A percentile compares a stretch with the other conserved stretches of the same genome.
phyloP scores from a whole-genome alignment of 2,888 invertebrate genomes.

The Aradus depressus region DNA sequence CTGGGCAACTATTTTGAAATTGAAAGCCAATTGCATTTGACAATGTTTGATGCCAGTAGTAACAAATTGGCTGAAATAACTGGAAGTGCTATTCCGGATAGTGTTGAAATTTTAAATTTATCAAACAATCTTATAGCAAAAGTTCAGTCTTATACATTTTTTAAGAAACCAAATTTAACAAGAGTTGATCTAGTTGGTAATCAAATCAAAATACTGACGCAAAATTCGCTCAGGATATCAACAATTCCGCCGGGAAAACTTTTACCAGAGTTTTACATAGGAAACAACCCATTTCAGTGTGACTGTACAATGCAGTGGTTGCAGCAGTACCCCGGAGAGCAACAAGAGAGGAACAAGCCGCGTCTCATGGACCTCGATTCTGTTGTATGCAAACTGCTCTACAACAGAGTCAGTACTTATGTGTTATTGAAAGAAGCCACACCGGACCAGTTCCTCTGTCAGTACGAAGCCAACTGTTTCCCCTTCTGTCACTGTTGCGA shows the following conservation, averaged over 20 bases:
- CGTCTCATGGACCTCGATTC: constrained; percentile 70
- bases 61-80: constrained; percentile 72
- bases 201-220: constrained; percentile 62
- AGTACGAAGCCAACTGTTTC: constrained; percentile 75
- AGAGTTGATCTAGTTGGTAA: constrained; percentile 71
- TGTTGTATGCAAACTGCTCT: constrained; percentile 68
- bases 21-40: constrained; percentile 64
- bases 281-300: constrained; percentile 75
- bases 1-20: constrained; percentile 76
- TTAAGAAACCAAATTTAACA: constrained; percentile 74
- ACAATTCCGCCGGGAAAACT: constrained; percentile 59
- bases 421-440: constrained; percentile 67
- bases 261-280: constrained; percentile 71
- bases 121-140: constrained; percentile 71
- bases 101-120: constrained; percentile 63
- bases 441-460: constrained; percentile 72
- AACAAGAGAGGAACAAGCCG: constrained; percentile 66
- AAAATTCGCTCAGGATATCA: constrained; percentile 63
- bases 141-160: constrained; percentile 77
- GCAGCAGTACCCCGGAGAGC: constrained; percentile 61
- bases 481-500: constrained; percentile 82
- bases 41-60: constrained; percentile 70
- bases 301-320: constrained; percentile 88
- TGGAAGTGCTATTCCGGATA: constrained; percentile 71
- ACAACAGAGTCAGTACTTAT: constrained; percentile 60